phyloP scores from a whole-genome alignment of 2,797 vertebrate species.

The Rhinatrema bivittatum region DNA sequence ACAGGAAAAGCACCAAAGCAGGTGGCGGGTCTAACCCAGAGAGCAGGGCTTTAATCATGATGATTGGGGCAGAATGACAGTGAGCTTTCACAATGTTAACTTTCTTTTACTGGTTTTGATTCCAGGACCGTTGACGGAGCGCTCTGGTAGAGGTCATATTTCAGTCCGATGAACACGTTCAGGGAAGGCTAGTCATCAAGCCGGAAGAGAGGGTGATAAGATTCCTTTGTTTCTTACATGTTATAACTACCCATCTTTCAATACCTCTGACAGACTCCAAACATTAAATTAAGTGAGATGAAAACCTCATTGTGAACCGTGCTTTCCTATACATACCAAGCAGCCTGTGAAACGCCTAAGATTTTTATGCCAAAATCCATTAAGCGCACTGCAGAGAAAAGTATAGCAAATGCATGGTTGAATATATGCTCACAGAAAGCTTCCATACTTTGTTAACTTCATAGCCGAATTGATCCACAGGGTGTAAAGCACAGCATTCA shows the following conservation, averaged over 20 bases:
- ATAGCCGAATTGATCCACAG: slow-evolving; percentile 15
- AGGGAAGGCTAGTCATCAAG: slow-evolving; percentile 13
- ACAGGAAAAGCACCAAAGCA: too few species aligned
- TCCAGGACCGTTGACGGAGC: slow-evolving; percentile 14
- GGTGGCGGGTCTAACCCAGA: too few species aligned
- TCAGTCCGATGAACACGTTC: slow-evolving; percentile 22
- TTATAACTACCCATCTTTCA: slow-evolving; percentile 16
- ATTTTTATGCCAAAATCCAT: slow-evolving; percentile 33
- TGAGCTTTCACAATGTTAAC: background rate
- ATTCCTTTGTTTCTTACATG: slow-evolving; percentile 15
- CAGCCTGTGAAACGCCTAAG: slow-evolving; percentile 25
- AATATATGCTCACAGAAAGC: slow-evolving; percentile 13
- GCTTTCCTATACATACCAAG: slow-evolving; percentile 31
- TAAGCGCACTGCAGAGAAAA: slow-evolving; percentile 19
- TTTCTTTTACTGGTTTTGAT: slow-evolving; percentile 6
- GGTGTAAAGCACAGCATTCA: slow-evolving; percentile 6
- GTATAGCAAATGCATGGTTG: slow-evolving; percentile 7
- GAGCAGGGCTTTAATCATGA: too few species aligned
- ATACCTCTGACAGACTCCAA: slow-evolving; percentile 26
- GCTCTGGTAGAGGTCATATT: slow-evolving; percentile 20
- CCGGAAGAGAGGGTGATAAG: slow-evolving; percentile 2
- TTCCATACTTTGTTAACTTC: slow-evolving; percentile 20
- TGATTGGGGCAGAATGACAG: too few species aligned
- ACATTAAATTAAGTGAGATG: slow-evolving; percentile 36
- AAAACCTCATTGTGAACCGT: slow-evolving; percentile 26